These are phyloP conservation scores for Axea sp. DNA, from an alignment of 2,888 invertebrate species.

Conservation along the genomic window DNA sequence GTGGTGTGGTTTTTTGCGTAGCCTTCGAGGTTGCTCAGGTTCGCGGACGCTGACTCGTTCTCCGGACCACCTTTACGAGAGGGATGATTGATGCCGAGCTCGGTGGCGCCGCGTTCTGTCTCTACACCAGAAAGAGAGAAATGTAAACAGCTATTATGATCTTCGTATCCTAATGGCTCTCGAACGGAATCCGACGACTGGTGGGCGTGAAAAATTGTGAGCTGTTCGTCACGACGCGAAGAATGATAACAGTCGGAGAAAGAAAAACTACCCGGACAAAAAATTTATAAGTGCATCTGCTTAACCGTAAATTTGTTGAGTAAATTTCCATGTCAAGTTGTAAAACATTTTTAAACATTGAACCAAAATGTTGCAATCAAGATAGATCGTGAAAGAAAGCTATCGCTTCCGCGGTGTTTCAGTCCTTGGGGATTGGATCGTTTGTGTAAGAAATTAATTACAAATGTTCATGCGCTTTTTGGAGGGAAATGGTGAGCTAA, in stretches of 20 bases:
- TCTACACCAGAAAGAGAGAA: conserved; percentile 63
- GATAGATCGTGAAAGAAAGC: no score
- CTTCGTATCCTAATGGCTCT: conserved; percentile 25
- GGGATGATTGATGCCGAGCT: conserved; percentile 67
- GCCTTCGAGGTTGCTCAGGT: conserved; percentile 38
- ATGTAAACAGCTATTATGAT: conserved; percentile 61
- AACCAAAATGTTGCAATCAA: not conserved
- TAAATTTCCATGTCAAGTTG: not conserved
- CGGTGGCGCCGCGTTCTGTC: conserved; percentile 64
- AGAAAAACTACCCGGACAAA: not conserved
- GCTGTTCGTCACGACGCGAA: conserved; percentile 17
- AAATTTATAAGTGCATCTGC: conserved; percentile 17
- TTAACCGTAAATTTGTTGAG: conserved; percentile 6
- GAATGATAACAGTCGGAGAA: conserved; percentile 4
- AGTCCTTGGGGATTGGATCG: not conserved
- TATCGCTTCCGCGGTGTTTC: no score
- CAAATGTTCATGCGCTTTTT: conserved; percentile 8
- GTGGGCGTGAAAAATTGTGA: conserved; percentile 49
- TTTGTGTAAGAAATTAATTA: not conserved
- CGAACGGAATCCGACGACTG: conserved; percentile 25
- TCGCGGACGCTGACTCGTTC: conserved; percentile 22
- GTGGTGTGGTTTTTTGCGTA: no score
- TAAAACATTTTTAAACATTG: conserved; percentile 9
- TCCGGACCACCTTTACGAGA: conserved; percentile 24
- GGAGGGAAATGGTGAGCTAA: not conserved